Percentiles rank a stretch among this genome's conserved stretches.
phyloP scores from a whole-genome alignment of 2,113 vertebrate genomes.

The Aphelocoma coerulescens region DNA sequence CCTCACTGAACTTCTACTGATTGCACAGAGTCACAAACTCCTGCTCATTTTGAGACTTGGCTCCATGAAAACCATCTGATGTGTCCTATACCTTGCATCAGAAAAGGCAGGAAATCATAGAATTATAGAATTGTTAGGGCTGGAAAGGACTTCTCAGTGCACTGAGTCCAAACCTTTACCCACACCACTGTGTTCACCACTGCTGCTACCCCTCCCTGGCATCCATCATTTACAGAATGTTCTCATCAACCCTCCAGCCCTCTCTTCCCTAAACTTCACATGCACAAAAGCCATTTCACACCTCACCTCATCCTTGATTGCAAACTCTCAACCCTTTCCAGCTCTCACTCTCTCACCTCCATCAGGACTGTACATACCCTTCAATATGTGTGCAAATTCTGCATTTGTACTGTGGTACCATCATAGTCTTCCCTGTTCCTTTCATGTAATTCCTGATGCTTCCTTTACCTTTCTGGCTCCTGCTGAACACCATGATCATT shows the following conservation, averaged over 20 bases:
- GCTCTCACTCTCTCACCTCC: not conserved
- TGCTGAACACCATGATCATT: not conserved
- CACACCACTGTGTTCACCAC: rapidly evolving
- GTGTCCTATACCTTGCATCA: not conserved
- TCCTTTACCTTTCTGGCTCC: not conserved
- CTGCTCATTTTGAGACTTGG: not conserved
- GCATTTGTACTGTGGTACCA: not conserved
- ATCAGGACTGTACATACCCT: not conserved
- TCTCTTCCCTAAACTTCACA: not conserved
- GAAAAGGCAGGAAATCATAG: not conserved
- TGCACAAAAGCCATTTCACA: not conserved
- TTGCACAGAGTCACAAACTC: not conserved
- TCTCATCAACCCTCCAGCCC: not conserved
- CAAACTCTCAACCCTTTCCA: not conserved
- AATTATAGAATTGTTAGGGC: not conserved
- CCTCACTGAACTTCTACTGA: not conserved
- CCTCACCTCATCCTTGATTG: not conserved
- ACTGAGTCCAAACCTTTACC: no score
- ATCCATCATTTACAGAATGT: not conserved
- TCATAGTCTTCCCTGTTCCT: not conserved
- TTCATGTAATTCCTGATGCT: not conserved
- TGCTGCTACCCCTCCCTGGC: not conserved
- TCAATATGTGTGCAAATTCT: not conserved
- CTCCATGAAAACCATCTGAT: not conserved
- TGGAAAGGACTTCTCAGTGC: not conserved